These are phyloP conservation scores for Drosophila auraria DNA, from an alignment of 1,140 invertebrate species.

Conservation along the genomic window DNA sequence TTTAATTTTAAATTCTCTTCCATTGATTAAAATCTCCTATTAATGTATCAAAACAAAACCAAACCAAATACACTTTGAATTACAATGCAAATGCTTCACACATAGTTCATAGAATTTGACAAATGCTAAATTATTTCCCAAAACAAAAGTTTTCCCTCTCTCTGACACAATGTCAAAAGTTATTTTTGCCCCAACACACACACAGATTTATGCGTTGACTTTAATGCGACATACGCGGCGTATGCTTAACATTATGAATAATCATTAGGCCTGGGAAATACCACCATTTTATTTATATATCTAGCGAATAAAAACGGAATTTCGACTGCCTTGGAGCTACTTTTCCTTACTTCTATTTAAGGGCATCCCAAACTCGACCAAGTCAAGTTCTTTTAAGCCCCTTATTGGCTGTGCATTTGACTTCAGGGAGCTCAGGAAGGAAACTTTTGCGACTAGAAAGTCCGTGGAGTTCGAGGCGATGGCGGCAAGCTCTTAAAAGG, in stretches of 20 bases:
- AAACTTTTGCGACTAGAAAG: slow-evolving; percentile 38
- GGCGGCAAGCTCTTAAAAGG: slow-evolving; percentile 40
- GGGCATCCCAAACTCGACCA: not conserved
- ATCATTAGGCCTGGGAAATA: not conserved
- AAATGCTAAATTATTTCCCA: slow-evolving; percentile 30
- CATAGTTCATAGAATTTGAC: not conserved
- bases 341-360: slow-evolving; percentile 1
- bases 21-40: not conserved
- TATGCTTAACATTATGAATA: slow-evolving; percentile 23
- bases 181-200: slow-evolving; percentile 8
- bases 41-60: not conserved
- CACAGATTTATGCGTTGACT: slow-evolving; percentile 17
- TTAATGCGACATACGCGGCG: slow-evolving; percentile 27
- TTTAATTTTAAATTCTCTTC: not conserved
- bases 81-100: not conserved
- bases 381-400: slow-evolving; percentile 4
- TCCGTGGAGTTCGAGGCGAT: not conserved
- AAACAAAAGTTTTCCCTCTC: not conserved
- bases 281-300: not conserved
- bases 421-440: slow-evolving; percentile 9
- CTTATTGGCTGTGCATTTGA: slow-evolving; percentile 44
- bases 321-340: slow-evolving; percentile 10
- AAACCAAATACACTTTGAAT: slow-evolving; percentile 3
- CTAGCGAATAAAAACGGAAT: not conserved
- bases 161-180: slow-evolving; percentile 14